Conservation (phyloP, 2,113 vertebrate species). For the Laticauda colubrina region DNA sequence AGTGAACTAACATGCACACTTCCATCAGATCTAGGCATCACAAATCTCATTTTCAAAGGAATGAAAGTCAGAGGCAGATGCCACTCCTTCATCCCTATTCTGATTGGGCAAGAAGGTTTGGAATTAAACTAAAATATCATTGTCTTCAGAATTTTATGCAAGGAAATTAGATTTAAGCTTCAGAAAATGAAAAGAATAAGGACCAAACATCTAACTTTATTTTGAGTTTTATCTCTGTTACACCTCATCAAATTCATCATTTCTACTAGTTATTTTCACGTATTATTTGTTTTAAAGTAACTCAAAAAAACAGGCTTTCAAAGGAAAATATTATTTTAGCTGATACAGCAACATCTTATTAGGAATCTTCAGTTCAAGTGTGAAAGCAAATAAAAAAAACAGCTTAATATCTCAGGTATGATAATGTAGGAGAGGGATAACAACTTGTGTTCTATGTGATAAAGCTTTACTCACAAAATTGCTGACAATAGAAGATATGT, state of each 20-base stretch:
- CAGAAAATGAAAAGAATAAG: slow-evolving; percentile 24
- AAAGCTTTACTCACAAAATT: slow-evolving; percentile 47
- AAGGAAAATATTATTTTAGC: slow-evolving; percentile 14
- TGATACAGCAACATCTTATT: slow-evolving; percentile 21
- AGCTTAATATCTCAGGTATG: slow-evolving; percentile 47
- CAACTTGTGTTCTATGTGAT: slow-evolving; percentile 48
- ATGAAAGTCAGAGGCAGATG: background rate
- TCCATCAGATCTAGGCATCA: background rate
- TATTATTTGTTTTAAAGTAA: slow-evolving; percentile 16
- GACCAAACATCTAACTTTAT: slow-evolving; percentile 10
- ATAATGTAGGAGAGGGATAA: slow-evolving; percentile 5
- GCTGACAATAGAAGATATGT: slow-evolving; percentile 51
- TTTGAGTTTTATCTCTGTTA: slow-evolving; percentile 1
- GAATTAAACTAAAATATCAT: background rate
- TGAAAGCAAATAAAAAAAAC: slow-evolving; percentile 28
- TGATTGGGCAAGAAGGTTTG: background rate
- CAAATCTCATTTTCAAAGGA: background rate
- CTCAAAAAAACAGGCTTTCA: background rate
- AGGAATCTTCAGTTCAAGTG: background rate
- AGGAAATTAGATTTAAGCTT: background rate
- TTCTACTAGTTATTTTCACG: slow-evolving; percentile 11
- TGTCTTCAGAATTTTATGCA: background rate
- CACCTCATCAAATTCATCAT: slow-evolving; percentile 16
- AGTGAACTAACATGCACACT: background rate
- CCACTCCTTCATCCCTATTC: background rate